Base-by-base conservation (phyloP, 1,140 invertebrate genomes). In the Caerostris extrusa region DNA sequence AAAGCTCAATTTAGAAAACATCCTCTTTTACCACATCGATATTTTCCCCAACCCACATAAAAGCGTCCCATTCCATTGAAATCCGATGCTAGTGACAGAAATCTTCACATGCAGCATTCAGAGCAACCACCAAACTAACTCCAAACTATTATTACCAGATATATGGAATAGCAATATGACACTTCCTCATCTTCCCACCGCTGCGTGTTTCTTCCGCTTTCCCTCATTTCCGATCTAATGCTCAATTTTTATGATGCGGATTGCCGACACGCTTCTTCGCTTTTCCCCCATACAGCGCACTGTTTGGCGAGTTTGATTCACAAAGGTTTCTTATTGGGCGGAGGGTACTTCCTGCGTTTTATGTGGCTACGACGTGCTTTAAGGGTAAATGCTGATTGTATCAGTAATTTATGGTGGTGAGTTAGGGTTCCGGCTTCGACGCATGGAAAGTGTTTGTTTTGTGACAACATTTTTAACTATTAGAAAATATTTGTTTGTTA, bases 191-290 rank as follows among this genome's bases (percentile, higher is more conserved):
- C n/a, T 67, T 77, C 69, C 69, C 34, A 77, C 14, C 71, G 5
- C 50, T 12, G 71, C 53, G 50, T 53, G 71, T 77, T 50, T 77
- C 71, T 53, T 77, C 71, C 71, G 71, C 34, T 50, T 53, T 34
- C 8, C 0, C 14, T 34, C 71, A 77, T 12, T 77, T 10, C 8
- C 71, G 71, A 77, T 77, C 53, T 77, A 77, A 77, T 50, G 8
- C 34, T 53, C 71, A 19, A 34, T 8, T 77, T 77, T 77, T 77
- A 77, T 77, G 71, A 77, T 77, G 19, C 71, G 61, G 61, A 67
- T 67, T 67, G 14, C 12, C n/a, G 71, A 19, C 71, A 34, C 34
- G 34, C 50, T 10, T 34, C 34, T 77, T 77, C 53, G 10, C 8
- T 77, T 77, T 53, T 53, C 71, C 71, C 34, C 34, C 34, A 34